Base-by-base conservation (phyloP, 2,888 invertebrate genomes). In the Hyles lineata region DNA sequence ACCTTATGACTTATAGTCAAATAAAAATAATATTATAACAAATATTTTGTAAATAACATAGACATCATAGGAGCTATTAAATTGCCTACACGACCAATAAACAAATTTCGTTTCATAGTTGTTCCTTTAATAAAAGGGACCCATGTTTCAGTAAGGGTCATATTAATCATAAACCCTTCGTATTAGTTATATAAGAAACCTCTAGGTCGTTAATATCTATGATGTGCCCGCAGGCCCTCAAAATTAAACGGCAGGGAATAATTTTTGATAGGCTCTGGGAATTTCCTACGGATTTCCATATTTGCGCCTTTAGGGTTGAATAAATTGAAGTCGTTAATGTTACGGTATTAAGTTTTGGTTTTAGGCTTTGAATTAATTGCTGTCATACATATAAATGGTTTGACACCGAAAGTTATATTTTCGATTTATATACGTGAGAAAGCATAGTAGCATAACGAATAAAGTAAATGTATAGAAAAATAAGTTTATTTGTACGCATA, bases 271-370 rank as follows among this genome's bases (percentile, higher is more conserved):
- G 43, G 35, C 43, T 43, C 23, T 67, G 15, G 17, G 50, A 67
- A 23, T 67, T 67, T 67, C 17, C 11, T 4, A 6, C 23, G 63
- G 17, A 50, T 67, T 67, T 67, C 43, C 67, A 67, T 67, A 67
- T 67, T 67, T 43, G 43, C 67, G 23, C 67, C 43, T 50, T 67
- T 25, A 67, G 43, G 21, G 21, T 63, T 63, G 8, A 43, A 63
- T 63, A 25, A 50, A 43, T 67, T 67, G 15, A 50, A 43, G 43
- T 43, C 21, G 35, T 43, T 21, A 23, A 55, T 55, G 21, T 23
- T 11, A 43, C 4, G 15, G 43, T 6, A 17, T 21, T 35, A 35
- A 23, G 61, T 5, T 61, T 23, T 17, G 15, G 25, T 25, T 15
- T 23, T 25, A 15, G 23, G 17, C 25, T 23, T 23, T 25, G 25